A percentile compares a stretch with the other conserved stretches of the same genome.
Conservation (phyloP, 2,113 vertebrate genomes). For the Albula goreensis region DNA sequence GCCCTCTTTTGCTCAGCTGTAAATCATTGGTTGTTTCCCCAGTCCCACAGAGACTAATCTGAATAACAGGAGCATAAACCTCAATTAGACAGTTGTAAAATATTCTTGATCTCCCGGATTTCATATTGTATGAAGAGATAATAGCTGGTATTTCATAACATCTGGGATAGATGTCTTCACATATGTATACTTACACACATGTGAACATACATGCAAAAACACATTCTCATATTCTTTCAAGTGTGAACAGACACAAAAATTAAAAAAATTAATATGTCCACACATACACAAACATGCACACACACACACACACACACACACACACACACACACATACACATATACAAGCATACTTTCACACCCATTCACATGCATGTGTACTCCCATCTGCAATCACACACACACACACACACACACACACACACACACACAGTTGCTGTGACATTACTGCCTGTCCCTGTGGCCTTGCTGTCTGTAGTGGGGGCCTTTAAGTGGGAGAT, state of each 20-base stretch:
- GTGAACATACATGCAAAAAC: not conserved
- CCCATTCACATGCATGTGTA: not conserved
- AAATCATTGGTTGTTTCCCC: no score
- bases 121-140: not conserved
- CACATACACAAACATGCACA: no score
- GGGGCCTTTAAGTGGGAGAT: constrained; percentile 86
- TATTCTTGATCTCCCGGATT: not conserved
- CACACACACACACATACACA: no score
- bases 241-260: no score
- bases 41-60: no score
- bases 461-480: constrained; percentile 80
- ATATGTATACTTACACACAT: not conserved
- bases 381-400: not conserved
- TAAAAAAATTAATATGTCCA: not conserved
- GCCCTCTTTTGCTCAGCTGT: no score
- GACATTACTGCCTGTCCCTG: constrained; percentile 62
- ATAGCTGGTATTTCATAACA: not conserved
- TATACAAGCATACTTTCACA: not conserved
- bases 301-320: no score
- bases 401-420: not conserved
- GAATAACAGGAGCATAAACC: not conserved
- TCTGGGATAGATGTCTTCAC: no score
- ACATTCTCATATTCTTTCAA: not conserved
- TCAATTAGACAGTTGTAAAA: not conserved
- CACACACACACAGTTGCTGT: not conserved